These are phyloP conservation scores for Pseudachorutes palmiensis DNA, from an alignment of 1,140 invertebrate species.

Conservation along the genomic window DNA sequence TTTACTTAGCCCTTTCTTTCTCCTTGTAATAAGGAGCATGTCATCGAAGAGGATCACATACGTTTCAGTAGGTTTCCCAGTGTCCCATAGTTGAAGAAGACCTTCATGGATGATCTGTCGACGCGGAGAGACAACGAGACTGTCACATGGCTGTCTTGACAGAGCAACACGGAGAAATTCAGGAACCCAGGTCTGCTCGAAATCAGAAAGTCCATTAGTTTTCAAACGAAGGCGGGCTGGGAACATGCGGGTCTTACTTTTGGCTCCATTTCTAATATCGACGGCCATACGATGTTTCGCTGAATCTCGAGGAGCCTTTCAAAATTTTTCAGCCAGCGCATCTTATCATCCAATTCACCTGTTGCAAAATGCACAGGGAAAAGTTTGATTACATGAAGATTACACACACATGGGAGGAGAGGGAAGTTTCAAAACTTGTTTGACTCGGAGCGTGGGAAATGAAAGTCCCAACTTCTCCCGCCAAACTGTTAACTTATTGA, in stretches of 20 bases:
- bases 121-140: constrained; percentile 55
- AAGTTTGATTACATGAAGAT: background rate
- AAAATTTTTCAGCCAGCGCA: constrained; percentile 65
- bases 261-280: constrained; percentile 56
- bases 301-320: constrained; percentile 62
- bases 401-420: background rate
- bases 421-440: too few relatives aligned
- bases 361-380: constrained; percentile 31
- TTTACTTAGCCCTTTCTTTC: constrained; percentile 53
- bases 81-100: constrained; percentile 51
- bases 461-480: too few relatives aligned
- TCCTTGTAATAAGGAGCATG: constrained; percentile 58
- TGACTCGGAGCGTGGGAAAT: too few relatives aligned
- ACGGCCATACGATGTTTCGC: constrained; percentile 58
- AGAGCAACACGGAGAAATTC: constrained; percentile 50
- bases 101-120: constrained; percentile 59
- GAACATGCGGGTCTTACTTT: too few relatives aligned
- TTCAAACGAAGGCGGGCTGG: too few relatives aligned
- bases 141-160: constrained; percentile 59
- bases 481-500: too few relatives aligned
- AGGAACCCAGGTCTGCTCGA: constrained; percentile 50
- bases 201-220: too few relatives aligned
- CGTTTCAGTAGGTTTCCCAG: constrained; percentile 52
- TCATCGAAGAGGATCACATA: constrained; percentile 63
- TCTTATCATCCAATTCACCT: constrained; percentile 63